Percentiles rank a stretch among this genome's conserved stretches.
Evolutionary conservation across 1,140 invertebrate species (phyloP).

Genomic region (Latrodectus geometricus): DNA sequence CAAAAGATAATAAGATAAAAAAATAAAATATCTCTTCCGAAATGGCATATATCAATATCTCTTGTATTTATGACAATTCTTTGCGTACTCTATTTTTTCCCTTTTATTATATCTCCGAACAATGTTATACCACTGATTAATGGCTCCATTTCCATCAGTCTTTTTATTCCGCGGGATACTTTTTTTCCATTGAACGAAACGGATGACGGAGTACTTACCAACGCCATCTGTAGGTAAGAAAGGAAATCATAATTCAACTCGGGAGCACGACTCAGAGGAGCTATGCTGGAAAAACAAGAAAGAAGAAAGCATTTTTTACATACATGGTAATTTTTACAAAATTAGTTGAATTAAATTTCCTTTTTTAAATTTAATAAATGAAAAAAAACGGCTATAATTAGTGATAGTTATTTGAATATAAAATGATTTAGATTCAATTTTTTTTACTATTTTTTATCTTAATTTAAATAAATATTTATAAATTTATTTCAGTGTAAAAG

Average conservation of each 20-base stretch:
- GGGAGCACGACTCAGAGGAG: neutral
- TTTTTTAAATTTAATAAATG: no score
- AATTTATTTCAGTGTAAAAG: no score
- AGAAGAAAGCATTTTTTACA: no score
- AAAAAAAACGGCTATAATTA: no score
- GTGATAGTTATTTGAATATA: no score
- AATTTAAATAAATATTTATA: no score
- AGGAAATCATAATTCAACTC: conserved; percentile 9
- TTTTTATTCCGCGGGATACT: conserved; percentile 22
- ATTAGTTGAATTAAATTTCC: no score
- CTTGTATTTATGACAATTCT: conserved; percentile 60
- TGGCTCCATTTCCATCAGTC: conserved; percentile 25
- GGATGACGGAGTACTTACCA: neutral
- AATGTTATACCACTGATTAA: conserved; percentile 45
- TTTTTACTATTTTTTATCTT: no score
- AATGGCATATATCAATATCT: conserved; percentile 29
- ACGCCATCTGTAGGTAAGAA: conserved; percentile 33
- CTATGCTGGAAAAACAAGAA: neutral
- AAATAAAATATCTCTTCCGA: neutral
- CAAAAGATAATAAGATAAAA: no score
- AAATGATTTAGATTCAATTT: no score
- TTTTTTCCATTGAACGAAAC: neutral
- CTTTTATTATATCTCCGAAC: conserved; percentile 11
- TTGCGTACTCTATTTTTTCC: conserved; percentile 46
- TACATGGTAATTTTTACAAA: no score